phyloP scores from a whole-genome alignment of 2,797 vertebrate species.

The Lates japonicus region DNA sequence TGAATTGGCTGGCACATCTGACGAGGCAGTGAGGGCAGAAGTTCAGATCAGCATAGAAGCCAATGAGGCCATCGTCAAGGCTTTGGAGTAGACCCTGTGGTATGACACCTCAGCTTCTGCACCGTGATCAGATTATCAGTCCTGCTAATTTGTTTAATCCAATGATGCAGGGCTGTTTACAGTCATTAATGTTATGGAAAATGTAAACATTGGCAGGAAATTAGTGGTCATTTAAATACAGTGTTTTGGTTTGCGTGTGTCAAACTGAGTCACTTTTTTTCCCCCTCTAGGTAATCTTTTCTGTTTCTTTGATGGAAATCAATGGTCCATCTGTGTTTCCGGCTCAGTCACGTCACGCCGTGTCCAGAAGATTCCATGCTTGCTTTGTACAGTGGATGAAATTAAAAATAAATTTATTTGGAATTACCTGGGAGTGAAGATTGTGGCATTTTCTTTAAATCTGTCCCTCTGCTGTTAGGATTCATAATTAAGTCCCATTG shows the following conservation, averaged over 20 bases:
- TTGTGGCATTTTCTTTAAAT: constrained; percentile 7
- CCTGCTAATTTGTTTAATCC: not conserved
- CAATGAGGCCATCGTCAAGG: constrained; percentile 95
- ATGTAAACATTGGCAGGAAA: not conserved
- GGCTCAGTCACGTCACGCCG: constrained; percentile 64
- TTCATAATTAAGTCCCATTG: not conserved
- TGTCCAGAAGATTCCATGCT: constrained; percentile 79
- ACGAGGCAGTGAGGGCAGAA: constrained; percentile 90
- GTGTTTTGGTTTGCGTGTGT: not conserved
- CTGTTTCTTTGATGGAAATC: constrained; percentile 67
- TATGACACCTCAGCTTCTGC: constrained; percentile 33
- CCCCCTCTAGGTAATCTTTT: constrained; percentile 56
- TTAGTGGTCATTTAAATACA: accelerated
- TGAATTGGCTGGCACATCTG: constrained; percentile 81
- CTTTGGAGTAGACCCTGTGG: constrained; percentile 89
- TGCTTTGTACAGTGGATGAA: constrained; percentile 90
- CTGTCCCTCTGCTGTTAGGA: not conserved
- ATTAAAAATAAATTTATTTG: constrained; percentile 89
- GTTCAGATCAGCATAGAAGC: constrained; percentile 94
- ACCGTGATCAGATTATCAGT: not conserved
- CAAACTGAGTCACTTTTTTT: constrained; percentile 1
- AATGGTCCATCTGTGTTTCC: constrained; percentile 67
- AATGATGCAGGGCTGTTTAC: not conserved
- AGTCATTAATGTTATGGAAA: not conserved
- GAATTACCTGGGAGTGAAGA: constrained; percentile 63